phyloP scores from a whole-genome alignment of 2,113 vertebrate species.

The Gobiocypris rarus region DNA sequence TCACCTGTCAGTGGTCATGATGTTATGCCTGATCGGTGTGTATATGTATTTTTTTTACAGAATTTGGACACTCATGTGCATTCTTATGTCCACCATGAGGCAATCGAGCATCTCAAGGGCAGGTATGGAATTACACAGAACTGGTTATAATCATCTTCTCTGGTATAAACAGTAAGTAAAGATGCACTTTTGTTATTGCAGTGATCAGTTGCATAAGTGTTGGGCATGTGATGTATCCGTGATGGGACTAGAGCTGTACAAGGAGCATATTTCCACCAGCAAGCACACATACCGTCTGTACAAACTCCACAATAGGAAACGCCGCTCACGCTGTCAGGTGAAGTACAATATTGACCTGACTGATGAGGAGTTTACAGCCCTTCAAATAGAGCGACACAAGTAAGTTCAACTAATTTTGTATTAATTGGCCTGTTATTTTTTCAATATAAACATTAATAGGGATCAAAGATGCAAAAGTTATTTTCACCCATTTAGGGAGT shows the following conservation, averaged over 20 bases:
- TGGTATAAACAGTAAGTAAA: not conserved
- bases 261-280: constrained; percentile 83
- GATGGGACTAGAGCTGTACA: constrained; percentile 81
- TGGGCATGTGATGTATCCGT: constrained; percentile 80
- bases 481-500: not conserved
- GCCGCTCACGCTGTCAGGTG: too few relatives aligned
- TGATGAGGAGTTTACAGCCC: not conserved
- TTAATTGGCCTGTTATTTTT: not conserved
- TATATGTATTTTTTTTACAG: constrained; percentile 49
- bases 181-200: constrained; percentile 8
- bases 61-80: constrained; percentile 63
- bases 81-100: constrained; percentile 65
- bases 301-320: constrained; percentile 55
- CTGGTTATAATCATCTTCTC: not conserved
- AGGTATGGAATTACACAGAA: constrained; percentile 47
- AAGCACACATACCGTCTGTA: constrained; percentile 80
- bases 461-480: not conserved
- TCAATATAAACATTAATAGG: not conserved
- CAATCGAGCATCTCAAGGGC: constrained; percentile 61
- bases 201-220: constrained; percentile 85
- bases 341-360: constrained; percentile 31
- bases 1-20: too few relatives aligned
- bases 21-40: too few relatives aligned
- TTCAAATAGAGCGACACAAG: not conserved
- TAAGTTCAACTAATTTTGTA: not conserved